These are phyloP conservation scores for Bagarius yarrelli DNA, from an alignment of 2,113 vertebrate genomes.

Conservation along the genomic window DNA sequence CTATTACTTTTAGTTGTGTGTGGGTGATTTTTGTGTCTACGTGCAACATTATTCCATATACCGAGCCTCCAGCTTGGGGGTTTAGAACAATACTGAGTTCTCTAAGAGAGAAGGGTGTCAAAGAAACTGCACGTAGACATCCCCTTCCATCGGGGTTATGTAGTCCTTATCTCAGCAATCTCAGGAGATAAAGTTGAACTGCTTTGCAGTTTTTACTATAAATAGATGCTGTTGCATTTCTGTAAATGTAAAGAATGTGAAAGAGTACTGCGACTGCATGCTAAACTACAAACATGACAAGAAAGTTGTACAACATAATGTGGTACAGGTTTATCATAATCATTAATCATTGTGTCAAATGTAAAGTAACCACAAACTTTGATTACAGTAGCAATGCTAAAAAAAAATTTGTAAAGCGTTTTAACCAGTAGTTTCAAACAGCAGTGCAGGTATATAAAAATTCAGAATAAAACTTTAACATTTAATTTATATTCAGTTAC, in stretches of 20 bases:
- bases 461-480: too few relatives aligned
- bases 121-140: slow-evolving; percentile 72
- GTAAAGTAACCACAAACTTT: not conserved
- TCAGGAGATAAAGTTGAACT: slow-evolving; percentile 8
- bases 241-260: not conserved
- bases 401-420: too few relatives aligned
- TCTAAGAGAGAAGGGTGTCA: slow-evolving; percentile 54
- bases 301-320: not conserved
- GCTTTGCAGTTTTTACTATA: slow-evolving; percentile 32
- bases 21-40: slow-evolving; percentile 39
- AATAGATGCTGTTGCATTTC: slow-evolving; percentile 30
- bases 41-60: slow-evolving; percentile 54
- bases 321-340: not conserved
- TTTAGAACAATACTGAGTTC: slow-evolving; percentile 63
- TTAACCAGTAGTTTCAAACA: too few relatives aligned
- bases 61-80: slow-evolving; percentile 69
- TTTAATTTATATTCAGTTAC: too few relatives aligned
- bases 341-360: not conserved
- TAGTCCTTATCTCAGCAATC: slow-evolving; percentile 15
- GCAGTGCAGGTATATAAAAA: too few relatives aligned
- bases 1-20: slow-evolving; percentile 55
- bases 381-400: too few relatives aligned
- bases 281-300: not conserved
- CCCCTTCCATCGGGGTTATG: slow-evolving; percentile 35
- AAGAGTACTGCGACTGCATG: not conserved